These are phyloP conservation scores for Erpetoichthys calabaricus DNA, from an alignment of 2,797 vertebrate species.

Conservation along the genomic window DNA sequence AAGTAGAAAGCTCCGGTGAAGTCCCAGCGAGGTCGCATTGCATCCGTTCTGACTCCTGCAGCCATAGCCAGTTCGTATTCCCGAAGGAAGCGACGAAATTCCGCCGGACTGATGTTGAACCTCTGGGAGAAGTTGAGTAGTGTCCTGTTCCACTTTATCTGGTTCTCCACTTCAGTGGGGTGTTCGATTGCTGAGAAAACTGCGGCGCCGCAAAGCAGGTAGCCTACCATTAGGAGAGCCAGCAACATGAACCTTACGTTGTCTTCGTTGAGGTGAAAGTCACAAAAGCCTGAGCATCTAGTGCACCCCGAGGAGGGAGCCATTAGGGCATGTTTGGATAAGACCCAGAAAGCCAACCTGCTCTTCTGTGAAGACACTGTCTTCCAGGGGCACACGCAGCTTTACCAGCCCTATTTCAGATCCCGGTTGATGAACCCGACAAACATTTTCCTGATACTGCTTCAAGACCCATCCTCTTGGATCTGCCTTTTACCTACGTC, in stretches of 20 bases:
- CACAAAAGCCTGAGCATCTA: neutral
- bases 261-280: neutral
- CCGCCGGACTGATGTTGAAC: neutral
- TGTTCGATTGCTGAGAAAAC: conserved; percentile 8
- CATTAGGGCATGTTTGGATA: neutral
- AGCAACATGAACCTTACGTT: conserved; percentile 6
- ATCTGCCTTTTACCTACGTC: too few species aligned
- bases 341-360: too few species aligned
- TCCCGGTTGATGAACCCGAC: too few species aligned
- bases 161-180: conserved; percentile 1
- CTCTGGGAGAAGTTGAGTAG: neutral
- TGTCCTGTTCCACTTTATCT: neutral
- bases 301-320: neutral
- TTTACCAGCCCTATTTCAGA: too few species aligned
- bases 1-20: conserved; percentile 9
- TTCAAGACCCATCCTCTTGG: too few species aligned
- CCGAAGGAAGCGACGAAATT: conserved; percentile 1
- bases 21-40: conserved; percentile 11
- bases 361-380: too few species aligned
- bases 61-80: conserved; percentile 2
- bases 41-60: neutral
- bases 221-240: conserved; percentile 1
- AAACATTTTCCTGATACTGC: too few species aligned
- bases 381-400: too few species aligned
- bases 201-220: conserved; percentile 4